Base-by-base conservation (phyloP, 35 echinoderm and acorn worm genomes). In the Amphiura filiformis region DNA sequence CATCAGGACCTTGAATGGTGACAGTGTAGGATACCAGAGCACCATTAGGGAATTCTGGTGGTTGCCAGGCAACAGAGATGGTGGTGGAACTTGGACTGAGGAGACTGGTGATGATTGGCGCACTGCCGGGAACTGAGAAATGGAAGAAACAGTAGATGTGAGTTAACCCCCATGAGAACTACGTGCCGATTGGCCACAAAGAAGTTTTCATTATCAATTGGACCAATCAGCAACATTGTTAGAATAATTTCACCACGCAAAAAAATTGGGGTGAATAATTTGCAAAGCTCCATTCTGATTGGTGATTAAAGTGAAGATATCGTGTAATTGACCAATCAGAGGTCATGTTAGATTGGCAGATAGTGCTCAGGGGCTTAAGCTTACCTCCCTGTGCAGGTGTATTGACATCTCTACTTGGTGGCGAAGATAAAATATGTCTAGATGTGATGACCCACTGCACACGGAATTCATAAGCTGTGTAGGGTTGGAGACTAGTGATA, bases 21-120 rank as follows among this genome's bases (percentile, higher is more conserved):
- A 96, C 78, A 34, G 79, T 57, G 49, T 96, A 87, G 26, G 49
- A 38, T 30, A 79, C 52, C 15, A 96, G 64, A 15, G 76, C 57
- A 20, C 94, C 94, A 65, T 83, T 91, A 39, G 90, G 90, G 56
- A 96, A 96, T 36, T 78, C 31, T 15, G 90, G 86, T 17, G 32
- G 75, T 35, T 87, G 39, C 94, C 94, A 96, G 31, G 86, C 39
- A 26, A 96, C 83, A 18, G 78, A 78, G 26, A 96, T 87, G 38
- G 94, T 90, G 22, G 90, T 65, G 1, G 90, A 78, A 78, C 90
- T 93, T 35, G 82, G 83, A 39, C 90, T 93, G 32, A 84, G 47
- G 32, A 96, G 91, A 37, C 80, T 90, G 38, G 94, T 90, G 38
- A 96, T 93, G 32, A 84, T 84, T 13, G 94, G 94, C 34, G 87